Base-by-base conservation (phyloP, 1,140 invertebrate genomes). In the Panagrolaimus sp. region DNA sequence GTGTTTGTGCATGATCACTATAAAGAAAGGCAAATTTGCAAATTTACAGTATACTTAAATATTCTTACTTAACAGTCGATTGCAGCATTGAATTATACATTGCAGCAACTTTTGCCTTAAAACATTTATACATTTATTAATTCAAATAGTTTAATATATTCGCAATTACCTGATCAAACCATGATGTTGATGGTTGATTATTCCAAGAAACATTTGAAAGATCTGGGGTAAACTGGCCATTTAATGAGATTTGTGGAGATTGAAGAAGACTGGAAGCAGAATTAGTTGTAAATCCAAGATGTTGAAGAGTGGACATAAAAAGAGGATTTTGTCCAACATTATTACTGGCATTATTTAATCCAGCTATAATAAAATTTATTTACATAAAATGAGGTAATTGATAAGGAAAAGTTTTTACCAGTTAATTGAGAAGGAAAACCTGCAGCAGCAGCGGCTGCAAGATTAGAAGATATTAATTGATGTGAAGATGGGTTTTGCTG, bases 61-160 rank as follows among this genome's bases (percentile, higher is more conserved):
- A 7, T 4, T 38, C 51, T 57, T n/a, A 57, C 51, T 57, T 57
- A 11, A 57, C 51, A 25, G 51, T 57, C 5, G 51, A 57, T 27
- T 57, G 51, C 51, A 57, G n/a, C 51, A 57, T 57, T 25, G 51
- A 57, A 16, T 57, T 57, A 27, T 57, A 57, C 51, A 57, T 57
- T 20, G 51, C 47, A 14, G 47, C 51, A 20, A 57, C 27, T 16
- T 57, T 57, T 11, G 51, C 51, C 51, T 57, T 25, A 23, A 57
- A n/a, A n/a, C n/a, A 57, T 25, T 14, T 11, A 16, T 57, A 57
- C n/a, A 4, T 11, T 27, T 25, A 57, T 57, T n/a, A 57, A 25
- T 57, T 20, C 20, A 16, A 57, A 25, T 57, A 57, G 20, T 20
- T 3, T n/a, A n/a, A 0, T 20, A 25, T n/a, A 57, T 25, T 23